Conservation (phyloP, 2,888 invertebrate species). For the Sussaba pulchella region DNA sequence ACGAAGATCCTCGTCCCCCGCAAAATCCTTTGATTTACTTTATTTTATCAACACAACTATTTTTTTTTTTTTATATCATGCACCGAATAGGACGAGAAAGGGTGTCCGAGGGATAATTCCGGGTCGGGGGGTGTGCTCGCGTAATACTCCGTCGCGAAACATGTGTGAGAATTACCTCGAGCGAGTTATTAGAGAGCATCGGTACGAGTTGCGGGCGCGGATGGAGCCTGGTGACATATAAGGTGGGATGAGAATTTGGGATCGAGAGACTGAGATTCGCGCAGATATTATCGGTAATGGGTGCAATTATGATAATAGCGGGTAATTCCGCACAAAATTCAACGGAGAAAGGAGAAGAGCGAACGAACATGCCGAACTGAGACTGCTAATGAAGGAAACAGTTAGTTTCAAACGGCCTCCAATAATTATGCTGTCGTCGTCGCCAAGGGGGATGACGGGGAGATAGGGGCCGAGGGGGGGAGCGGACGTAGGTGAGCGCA, state of each 20-base stretch:
- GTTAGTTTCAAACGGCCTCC: slow-evolving; percentile 84
- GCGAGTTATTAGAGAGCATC: slow-evolving; percentile 40
- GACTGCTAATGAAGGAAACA: slow-evolving; percentile 85
- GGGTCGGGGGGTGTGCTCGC: not conserved
- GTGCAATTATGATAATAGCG: slow-evolving; percentile 84
- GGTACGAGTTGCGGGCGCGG: slow-evolving; percentile 8
- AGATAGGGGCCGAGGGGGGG: not conserved
- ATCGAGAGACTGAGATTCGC: slow-evolving; percentile 74
- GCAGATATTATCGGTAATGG: slow-evolving; percentile 84
- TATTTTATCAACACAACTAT: no score
- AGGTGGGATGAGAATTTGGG: slow-evolving; percentile 48
- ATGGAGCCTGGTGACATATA: slow-evolving; percentile 29
- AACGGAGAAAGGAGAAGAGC: slow-evolving; percentile 69
- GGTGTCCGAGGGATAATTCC: no score
- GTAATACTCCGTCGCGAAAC: not conserved
- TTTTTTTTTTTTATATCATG: no score
- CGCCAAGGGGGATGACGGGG: slow-evolving; percentile 3
- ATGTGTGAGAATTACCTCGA: not conserved
- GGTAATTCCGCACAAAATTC: slow-evolving; percentile 83
- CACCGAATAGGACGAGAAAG: not conserved
- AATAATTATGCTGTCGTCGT: slow-evolving; percentile 82
- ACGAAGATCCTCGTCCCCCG: not conserved
- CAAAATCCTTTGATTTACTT: no score
- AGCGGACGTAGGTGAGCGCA: slow-evolving; percentile 32
- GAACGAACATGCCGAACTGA: slow-evolving; percentile 77